Evolutionary conservation across 1,140 invertebrate species (phyloP).

Genomic region (Conus ventricosus): DNA sequence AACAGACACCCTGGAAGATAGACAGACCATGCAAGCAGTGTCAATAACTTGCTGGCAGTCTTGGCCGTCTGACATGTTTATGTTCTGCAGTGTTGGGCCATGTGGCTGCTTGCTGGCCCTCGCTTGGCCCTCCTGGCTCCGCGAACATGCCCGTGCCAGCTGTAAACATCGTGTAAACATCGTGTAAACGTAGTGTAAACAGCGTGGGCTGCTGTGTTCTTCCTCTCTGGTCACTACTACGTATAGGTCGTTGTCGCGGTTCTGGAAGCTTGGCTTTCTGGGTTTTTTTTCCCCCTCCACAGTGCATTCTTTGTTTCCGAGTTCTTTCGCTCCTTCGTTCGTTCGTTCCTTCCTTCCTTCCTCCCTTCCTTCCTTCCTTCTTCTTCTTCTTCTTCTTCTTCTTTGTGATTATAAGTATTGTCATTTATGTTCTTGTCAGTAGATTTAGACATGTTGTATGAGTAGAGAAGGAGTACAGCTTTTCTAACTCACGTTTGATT

Average conservation of each 20-base stretch:
- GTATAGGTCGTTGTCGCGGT: neutral
- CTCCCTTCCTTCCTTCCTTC: too few relatives aligned
- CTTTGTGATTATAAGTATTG: too few relatives aligned
- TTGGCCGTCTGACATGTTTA: slow-evolving; percentile 36
- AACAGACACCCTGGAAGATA: neutral
- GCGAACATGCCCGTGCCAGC: neutral
- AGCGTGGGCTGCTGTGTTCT: slow-evolving; percentile 1
- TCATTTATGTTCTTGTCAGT: too few relatives aligned
- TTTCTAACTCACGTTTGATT: neutral
- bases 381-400: neutral
- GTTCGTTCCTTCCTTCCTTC: too few relatives aligned
- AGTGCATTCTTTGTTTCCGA: too few relatives aligned
- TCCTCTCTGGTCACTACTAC: slow-evolving; percentile 12
- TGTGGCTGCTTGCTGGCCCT: slow-evolving; percentile 19
- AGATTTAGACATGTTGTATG: too few relatives aligned
- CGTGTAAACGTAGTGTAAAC: neutral
- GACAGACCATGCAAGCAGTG: neutral
- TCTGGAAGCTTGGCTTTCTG: too few relatives aligned
- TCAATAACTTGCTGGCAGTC: slow-evolving; percentile 9
- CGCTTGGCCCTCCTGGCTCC: neutral
- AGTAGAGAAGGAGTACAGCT: too few relatives aligned
- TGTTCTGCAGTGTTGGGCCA: slow-evolving; percentile 34
- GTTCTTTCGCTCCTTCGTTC: neutral
- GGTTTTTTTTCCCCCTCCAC: too few relatives aligned
- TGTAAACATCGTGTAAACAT: slow-evolving; percentile 25